phyloP scores from a whole-genome alignment of 2,888 invertebrate genomes.

The Heliconius aoede region DNA sequence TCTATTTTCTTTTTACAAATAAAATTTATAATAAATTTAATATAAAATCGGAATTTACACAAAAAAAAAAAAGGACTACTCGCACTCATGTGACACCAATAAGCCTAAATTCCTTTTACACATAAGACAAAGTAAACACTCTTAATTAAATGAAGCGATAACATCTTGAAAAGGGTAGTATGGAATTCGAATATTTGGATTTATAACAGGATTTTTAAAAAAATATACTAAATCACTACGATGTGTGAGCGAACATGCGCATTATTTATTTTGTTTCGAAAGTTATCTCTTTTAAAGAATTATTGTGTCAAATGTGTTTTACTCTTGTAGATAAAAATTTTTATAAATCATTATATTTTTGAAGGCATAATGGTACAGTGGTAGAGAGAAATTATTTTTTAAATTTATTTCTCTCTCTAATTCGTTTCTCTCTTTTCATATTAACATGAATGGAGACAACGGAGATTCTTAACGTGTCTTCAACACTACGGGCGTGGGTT shows the following conservation, averaged over 20 bases:
- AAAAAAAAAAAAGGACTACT: background rate
- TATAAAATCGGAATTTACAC: constrained; percentile 8
- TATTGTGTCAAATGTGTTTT: background rate
- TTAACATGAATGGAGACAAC: background rate
- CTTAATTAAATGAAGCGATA: constrained; percentile 32
- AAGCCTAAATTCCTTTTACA: constrained; percentile 21
- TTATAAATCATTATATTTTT: background rate
- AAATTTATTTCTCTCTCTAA: background rate
- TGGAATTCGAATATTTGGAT: constrained; percentile 19
- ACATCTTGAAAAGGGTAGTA: constrained; percentile 25
- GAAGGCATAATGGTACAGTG: too few relatives aligned
- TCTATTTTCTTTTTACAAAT: too few relatives aligned
- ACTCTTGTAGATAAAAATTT: background rate
- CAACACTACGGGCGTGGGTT: too few relatives aligned
- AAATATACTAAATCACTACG: constrained; percentile 20
- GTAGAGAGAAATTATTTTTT: background rate
- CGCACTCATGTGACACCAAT: constrained; percentile 10
- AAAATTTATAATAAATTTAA: too few relatives aligned
- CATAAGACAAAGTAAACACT: constrained; percentile 22
- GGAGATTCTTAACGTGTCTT: background rate
- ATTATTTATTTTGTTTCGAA: background rate
- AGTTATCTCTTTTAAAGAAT: constrained; percentile 24
- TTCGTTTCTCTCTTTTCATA: too few relatives aligned
- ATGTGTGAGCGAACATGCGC: constrained; percentile 10
- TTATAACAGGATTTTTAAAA: constrained; percentile 24